Base-by-base conservation (phyloP, 2,797 vertebrate species). In the Australoheros facetus region DNA sequence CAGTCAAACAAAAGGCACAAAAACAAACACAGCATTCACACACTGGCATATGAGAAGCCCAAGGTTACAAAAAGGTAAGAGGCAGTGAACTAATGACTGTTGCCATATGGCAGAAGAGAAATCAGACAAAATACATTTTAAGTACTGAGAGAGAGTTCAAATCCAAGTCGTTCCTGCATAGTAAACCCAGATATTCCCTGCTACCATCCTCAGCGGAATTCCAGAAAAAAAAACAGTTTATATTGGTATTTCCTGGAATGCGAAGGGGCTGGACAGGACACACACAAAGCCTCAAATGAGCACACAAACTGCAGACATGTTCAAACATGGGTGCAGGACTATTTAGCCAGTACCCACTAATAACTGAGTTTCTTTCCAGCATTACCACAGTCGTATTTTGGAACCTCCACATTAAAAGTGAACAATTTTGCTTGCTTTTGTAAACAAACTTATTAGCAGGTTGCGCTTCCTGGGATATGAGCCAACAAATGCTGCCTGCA, bases 231-330 rank as follows among this genome's bases (percentile, higher is more conserved):
- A 64, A 88, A 90, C 74, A 32, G 92, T 91, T 95, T 93, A 92
- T 88, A 86, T 75, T 92, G 94, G 94, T 78, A 95, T 94, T 96
- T 96, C 95, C 95, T 94, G 95, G 91, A 94, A 93, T 93, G 91
- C 78, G 80, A 88, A 90, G 81, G 88, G 89, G 84, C 83, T 66
- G 87, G 87, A 91, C 84, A 42, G 82, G 79, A 89, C 85, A 87
- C 90, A 91, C 87, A 86, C 86, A 83, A 37, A 39, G 82, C 83
- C 79, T 71, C 78, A 75, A 85, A 87, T 17, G 59, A 87, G 88
- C 85, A 84, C 83, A 92, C 85, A 90, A 75, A 86, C 80, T 78
- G 66, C 79, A 85, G 75, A 85, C 89, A 84, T 85, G 90, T 89
- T 90, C 79, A 89, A 86, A 93, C 90, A 88, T 7, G 73, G 82